Evolutionary conservation across 2,797 vertebrate species (phyloP).

Genomic region (Danio kyathit): DNA sequence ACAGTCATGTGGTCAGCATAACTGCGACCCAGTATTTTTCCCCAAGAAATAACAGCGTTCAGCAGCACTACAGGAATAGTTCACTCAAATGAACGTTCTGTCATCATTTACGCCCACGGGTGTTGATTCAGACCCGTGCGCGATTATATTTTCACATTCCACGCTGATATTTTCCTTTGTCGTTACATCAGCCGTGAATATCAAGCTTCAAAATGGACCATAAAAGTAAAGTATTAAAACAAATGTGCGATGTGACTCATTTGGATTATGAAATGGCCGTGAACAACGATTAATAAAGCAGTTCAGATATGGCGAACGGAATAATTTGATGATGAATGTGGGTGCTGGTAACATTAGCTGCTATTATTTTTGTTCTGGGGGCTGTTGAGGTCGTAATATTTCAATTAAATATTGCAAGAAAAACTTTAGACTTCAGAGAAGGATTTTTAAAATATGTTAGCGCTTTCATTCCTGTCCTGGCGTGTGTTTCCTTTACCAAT

Average conservation of each 20-base stretch:
- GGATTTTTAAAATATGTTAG: neutral
- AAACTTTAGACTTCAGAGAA: neutral
- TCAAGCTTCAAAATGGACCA: neutral
- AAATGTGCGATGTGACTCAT: slow-evolving; percentile 3
- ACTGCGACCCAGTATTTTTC: no score
- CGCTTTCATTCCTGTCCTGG: slow-evolving; percentile 4
- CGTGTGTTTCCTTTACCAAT: slow-evolving; percentile 22
- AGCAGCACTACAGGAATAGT: slow-evolving; percentile 1
- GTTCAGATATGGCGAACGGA: slow-evolving; percentile 21
- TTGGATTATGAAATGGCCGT: slow-evolving; percentile 4
- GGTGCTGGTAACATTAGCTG: slow-evolving; percentile 1
- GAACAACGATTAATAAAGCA: neutral
- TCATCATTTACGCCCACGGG: no score
- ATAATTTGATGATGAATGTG: neutral
- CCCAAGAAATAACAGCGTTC: no score
- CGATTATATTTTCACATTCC: no score
- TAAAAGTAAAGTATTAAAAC: neutral
- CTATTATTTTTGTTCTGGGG: neutral
- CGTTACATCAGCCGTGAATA: neutral
- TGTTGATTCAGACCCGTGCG: no score
- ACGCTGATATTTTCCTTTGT: neutral
- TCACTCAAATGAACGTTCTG: no score
- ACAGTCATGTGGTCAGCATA: no score
- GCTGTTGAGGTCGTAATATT: slow-evolving; percentile 12
- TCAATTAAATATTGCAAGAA: slow-evolving; percentile 28